Conservation (phyloP, 2,113 vertebrate genomes). For the Notechis scutatus region DNA sequence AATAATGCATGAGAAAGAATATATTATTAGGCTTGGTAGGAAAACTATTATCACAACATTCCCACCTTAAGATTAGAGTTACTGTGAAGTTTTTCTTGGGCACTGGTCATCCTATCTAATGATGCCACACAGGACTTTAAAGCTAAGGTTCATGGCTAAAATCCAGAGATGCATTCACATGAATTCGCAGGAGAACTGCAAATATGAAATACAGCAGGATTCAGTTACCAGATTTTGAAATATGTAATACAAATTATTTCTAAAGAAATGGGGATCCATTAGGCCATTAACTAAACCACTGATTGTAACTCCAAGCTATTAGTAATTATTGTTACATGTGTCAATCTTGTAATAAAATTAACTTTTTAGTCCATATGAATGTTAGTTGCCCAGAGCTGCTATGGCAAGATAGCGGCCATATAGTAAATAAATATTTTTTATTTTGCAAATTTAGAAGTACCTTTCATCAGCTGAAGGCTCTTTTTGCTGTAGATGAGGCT, state of each 20-base stretch:
- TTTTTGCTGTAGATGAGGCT: constrained; percentile 94
- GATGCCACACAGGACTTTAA: neutral
- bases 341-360: neutral
- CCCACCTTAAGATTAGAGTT: neutral
- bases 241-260: neutral
- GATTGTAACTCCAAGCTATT: neutral
- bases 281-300: neutral
- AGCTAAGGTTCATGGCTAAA: neutral
- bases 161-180: neutral
- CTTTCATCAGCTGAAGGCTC: constrained; percentile 93
- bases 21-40: neutral
- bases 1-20: neutral
- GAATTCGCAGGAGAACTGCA: neutral
- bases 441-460: constrained; percentile 65
- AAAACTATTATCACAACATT: neutral
- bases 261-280: neutral
- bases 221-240: neutral
- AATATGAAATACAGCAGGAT: neutral
- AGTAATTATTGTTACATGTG: neutral
- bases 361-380: neutral
- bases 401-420: neutral
- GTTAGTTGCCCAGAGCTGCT: neutral
- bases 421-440: neutral
- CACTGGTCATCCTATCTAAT: neutral
- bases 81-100: neutral